phyloP scores from a whole-genome alignment of 2,888 invertebrate species.

The Tholera decimalis region DNA sequence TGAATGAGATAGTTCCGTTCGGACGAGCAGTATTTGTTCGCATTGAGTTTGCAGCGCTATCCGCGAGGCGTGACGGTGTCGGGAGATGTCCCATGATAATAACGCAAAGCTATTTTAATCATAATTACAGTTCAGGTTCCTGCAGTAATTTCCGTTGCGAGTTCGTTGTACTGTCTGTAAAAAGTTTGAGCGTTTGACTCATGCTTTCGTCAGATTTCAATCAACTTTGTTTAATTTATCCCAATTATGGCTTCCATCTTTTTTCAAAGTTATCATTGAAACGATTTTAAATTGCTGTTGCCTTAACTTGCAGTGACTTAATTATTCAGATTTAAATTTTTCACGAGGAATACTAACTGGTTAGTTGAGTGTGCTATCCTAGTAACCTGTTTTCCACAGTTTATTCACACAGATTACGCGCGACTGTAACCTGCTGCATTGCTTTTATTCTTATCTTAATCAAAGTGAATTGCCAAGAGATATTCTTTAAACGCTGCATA shows the following conservation, averaged over 20 bases:
- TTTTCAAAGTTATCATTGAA: neutral
- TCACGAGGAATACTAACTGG: conserved; percentile 22
- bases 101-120: conserved; percentile 62
- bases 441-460: conserved; percentile 55
- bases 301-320: neutral
- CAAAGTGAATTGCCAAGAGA: conserved; percentile 47
- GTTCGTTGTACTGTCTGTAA: conserved; percentile 56
- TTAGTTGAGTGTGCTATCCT: conserved; percentile 17
- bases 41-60: conserved; percentile 73
- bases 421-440: conserved; percentile 24
- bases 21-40: conserved; percentile 75
- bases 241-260: conserved; percentile 2
- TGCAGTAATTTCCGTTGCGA: conserved; percentile 57
- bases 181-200: conserved; percentile 31
- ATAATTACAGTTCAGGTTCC: conserved; percentile 61
- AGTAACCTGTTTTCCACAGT: conserved; percentile 33
- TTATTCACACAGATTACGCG: conserved; percentile 35
- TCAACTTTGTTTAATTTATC: conserved; percentile 19
- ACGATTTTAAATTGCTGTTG: neutral
- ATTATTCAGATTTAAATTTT: conserved; percentile 22
- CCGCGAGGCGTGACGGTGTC: conserved; percentile 81
- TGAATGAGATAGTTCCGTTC: conserved; percentile 75
- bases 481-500: conserved; percentile 52
- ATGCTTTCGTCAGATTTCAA: conserved; percentile 16
- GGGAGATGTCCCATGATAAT: conserved; percentile 79